Base-by-base conservation (phyloP, 2,888 invertebrate species). In the Pterostichus niger region DNA sequence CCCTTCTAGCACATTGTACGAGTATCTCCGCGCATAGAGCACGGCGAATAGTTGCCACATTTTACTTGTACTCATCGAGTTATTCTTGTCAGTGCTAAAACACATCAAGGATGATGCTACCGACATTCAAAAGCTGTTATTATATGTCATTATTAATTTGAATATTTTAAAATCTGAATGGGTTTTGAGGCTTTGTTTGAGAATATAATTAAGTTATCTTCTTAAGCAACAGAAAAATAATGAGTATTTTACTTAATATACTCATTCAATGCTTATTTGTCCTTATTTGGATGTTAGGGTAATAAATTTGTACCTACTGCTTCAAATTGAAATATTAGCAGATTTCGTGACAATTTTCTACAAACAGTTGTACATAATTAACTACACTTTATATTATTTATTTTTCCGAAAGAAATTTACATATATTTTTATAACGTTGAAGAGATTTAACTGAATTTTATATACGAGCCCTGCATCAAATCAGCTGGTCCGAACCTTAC, bases 121-220 rank as follows among this genome's bases (percentile, higher is more conserved):
- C 17, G 2, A 71, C 44, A 24, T 71, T 71, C 9, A 40, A 44
- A 31, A 13, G 44, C 15, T 44, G 68, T 44, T 71, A 71, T 71
- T 71, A 71, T 17, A 17, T 71, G 68, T 71, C 68, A 44, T 71
- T 71, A 71, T 44, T 71, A 71, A 71, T 71, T 71, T 71, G 15
- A 71, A 71, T 71, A 71, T 56, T 56, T 56, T 56, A 56, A 6
- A 7, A 7, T 59, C 59, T 59, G 24, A 71, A 71, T 71, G 44
- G 40, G 6, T 44, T 44, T 35, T 64, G 35, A 13, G 40, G 6
- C 68, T 44, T 64, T 64, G 13, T 64, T 64, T 71, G 68, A 71
- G 15, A 35, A 44, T 44, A 71, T 71, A 44, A 71, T 71, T 71
- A 71, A 71, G 68, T 71, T 17, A 71, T 71, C 40, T 71, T 40